Conservation (phyloP, 2,113 vertebrate genomes). For the Blennius ocellaris region DNA sequence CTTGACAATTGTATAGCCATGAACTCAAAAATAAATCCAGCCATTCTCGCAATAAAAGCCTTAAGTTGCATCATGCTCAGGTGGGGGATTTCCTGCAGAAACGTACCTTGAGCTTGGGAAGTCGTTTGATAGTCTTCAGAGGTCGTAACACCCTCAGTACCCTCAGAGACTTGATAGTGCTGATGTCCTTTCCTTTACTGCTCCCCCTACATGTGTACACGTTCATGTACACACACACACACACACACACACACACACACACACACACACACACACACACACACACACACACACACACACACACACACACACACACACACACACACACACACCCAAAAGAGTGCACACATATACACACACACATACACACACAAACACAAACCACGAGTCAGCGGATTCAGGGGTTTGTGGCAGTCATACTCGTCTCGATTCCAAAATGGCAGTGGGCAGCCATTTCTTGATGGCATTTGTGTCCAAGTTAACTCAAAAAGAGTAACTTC, state of each 20-base stretch:
- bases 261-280: not conserved
- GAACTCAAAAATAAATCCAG: too few relatives aligned
- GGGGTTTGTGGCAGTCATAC: not conserved
- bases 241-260: slow-evolving; percentile 16
- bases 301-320: slow-evolving; percentile 20
- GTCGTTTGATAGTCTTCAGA: slow-evolving; percentile 95
- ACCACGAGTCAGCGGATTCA: slow-evolving; percentile 41
- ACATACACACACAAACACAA: slow-evolving; percentile 33
- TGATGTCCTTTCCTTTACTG: slow-evolving; percentile 95
- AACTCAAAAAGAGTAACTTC: slow-evolving; percentile 79
- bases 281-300: slow-evolving; percentile 18
- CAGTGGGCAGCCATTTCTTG: slow-evolving; percentile 65
- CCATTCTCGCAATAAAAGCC: too few relatives aligned
- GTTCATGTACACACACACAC: slow-evolving; percentile 1
- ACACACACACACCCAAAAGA: slow-evolving; percentile 20
- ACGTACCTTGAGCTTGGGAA: slow-evolving; percentile 94
- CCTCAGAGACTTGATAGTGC: slow-evolving; percentile 96
- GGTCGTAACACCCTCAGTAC: slow-evolving; percentile 94
- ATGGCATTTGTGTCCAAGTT: slow-evolving; percentile 70
- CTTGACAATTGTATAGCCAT: too few relatives aligned
- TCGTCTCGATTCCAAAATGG: slow-evolving; percentile 67
- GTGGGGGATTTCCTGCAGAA: too few relatives aligned
- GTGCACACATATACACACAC: slow-evolving; percentile 30
- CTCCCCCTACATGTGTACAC: slow-evolving; percentile 83
- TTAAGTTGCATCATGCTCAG: too few relatives aligned